Conservation (phyloP, 2,888 invertebrate genomes). For the Tillus elongatus region DNA sequence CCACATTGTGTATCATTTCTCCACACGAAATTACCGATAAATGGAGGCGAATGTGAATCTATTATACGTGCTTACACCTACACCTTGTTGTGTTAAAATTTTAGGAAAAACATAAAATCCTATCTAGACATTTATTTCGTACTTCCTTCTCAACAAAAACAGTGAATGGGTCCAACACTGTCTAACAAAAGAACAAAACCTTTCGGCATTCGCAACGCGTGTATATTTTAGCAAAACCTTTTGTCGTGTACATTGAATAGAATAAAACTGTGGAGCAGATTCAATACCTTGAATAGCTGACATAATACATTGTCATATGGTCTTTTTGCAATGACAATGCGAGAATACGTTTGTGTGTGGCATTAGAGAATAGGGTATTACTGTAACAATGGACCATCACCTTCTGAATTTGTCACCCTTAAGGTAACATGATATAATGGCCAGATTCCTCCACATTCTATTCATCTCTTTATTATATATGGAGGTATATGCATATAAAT, state of each 20-base stretch:
- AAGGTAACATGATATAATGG: not conserved
- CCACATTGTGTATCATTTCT: too few species aligned
- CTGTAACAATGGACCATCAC: conserved; percentile 26
- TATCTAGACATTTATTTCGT: conserved; percentile 36
- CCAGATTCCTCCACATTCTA: too few species aligned
- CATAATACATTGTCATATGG: conserved; percentile 44
- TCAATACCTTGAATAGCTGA: conserved; percentile 40
- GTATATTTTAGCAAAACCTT: conserved; percentile 41
- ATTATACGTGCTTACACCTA: conserved; percentile 33
- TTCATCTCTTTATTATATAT: too few species aligned
- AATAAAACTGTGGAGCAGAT: conserved; percentile 41
- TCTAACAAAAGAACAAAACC: conserved; percentile 39
- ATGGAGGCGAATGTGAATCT: not conserved
- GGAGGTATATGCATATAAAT: too few species aligned
- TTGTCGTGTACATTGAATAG: conserved; percentile 36
- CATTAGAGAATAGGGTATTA: conserved; percentile 39
- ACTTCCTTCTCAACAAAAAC: conserved; percentile 40
- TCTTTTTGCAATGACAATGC: conserved; percentile 41
- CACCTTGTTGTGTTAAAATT: conserved; percentile 30
- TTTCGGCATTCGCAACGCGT: conserved; percentile 44
- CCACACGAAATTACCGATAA: conserved; percentile 1
- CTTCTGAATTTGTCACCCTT: conserved; percentile 5
- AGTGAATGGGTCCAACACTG: conserved; percentile 40
- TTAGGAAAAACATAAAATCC: conserved; percentile 36
- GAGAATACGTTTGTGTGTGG: conserved; percentile 42